Base-by-base conservation (phyloP, 2,888 invertebrate genomes). In the Drosophila algonquin region DNA sequence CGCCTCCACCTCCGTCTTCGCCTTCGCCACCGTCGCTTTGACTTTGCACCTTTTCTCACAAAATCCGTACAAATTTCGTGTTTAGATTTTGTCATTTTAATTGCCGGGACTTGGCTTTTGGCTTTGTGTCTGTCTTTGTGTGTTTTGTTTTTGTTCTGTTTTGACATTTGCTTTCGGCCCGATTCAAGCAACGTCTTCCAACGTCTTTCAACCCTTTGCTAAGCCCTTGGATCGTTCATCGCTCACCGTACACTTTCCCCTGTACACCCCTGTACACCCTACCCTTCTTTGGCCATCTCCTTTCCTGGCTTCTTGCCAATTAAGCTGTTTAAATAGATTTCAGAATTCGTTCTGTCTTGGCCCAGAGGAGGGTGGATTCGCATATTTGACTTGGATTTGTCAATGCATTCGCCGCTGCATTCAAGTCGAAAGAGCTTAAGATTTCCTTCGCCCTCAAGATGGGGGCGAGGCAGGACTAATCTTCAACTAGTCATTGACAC, bases 311-410 rank as follows among this genome's bases (percentile, higher is more conserved):
- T 71, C 16, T 78, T 87, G 83, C 81, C 86, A 83, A 86, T 87
- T 86, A 86, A 87, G 85, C 85, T 85, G 80, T 78, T 83, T 76
- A 81, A 83, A 87, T 86, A 87, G 88, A 86, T 86, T 86, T 87
- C 75, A 72, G 79, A 84, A 80, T 80, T 71, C 69, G 18, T 10
- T 18, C n/a, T 27, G 57, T 54, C 61, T 61, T 53, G 47, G 53
- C 44, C 47, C 48, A 35, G 2, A 63, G 57, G 57, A 51, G 58
- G 80, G 69, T 81, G 78, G 69, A 64, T 65, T 71, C 55, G 81
- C 81, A 82, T 87, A 83, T 87, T 84, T 89, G 85, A 89, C 89
- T 89, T 88, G 89, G 89, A 89, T 90, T 89, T 89, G 89, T 87
- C 89, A 80, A 79, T 80, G 81, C 77, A 65, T 76, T 69, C 53